Percentiles rank a stretch among this genome's conserved stretches.
Conservation (phyloP, 2,113 vertebrate genomes). For the Ciconia boyciana region DNA sequence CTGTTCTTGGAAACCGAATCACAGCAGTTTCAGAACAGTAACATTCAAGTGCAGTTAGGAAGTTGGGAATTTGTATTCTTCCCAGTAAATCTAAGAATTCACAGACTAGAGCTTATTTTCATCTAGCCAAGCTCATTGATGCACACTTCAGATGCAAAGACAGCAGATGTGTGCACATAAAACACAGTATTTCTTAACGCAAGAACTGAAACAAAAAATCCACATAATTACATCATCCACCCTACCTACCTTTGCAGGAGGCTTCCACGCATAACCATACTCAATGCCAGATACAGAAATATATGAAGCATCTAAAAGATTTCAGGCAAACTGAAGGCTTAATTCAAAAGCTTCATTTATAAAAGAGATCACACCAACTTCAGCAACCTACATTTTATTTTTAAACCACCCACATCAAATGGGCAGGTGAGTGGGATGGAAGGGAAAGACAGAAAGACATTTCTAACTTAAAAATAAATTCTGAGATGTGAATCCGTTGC, state of each 20-base stretch:
- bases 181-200: not conserved
- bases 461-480: slow-evolving; percentile 25
- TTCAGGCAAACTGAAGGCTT: slow-evolving; percentile 29
- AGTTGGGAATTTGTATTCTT: not conserved
- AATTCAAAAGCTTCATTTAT: slow-evolving; percentile 33
- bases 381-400: not conserved
- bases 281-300: not conserved
- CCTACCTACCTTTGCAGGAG: not conserved
- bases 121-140: not conserved
- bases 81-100: not conserved
- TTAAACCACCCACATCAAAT: not conserved
- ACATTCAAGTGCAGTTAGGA: slow-evolving; percentile 28
- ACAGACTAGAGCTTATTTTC: slow-evolving; percentile 9
- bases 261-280: slow-evolving; percentile 4
- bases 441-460: not conserved
- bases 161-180: not conserved
- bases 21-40: slow-evolving; percentile 9
- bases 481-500: not conserved
- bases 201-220: not conserved
- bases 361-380: slow-evolving; percentile 1
- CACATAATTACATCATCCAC: not conserved
- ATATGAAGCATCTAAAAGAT: not conserved
- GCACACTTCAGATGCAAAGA: not conserved
- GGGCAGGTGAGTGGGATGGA: not conserved
- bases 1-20: not conserved